Evolutionary conservation across 2,888 invertebrate genomes (phyloP).

Genomic region (Vannuccia rotundouncinata): DNA sequence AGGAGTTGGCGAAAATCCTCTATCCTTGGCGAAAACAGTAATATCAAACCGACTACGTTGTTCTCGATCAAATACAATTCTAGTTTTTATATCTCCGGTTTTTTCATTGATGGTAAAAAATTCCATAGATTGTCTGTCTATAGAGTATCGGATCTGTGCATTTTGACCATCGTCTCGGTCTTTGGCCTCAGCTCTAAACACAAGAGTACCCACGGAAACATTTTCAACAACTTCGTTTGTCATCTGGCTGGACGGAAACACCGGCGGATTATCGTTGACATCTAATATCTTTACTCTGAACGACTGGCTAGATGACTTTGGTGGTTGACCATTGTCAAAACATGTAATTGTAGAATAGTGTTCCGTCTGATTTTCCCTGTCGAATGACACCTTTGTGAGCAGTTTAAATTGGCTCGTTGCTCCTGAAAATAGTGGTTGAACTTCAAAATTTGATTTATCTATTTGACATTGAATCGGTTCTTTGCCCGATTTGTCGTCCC

Average conservation of each 20-base stretch:
- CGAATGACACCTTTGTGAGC: slow-evolving; percentile 31
- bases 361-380: slow-evolving; percentile 32
- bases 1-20: background rate
- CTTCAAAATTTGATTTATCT: slow-evolving; percentile 32
- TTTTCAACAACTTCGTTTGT: slow-evolving; percentile 35
- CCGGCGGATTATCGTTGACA: slow-evolving; percentile 39
- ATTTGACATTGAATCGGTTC: slow-evolving; percentile 31
- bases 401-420: slow-evolving; percentile 35
- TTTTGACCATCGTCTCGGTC: slow-evolving; percentile 35
- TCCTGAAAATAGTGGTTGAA: slow-evolving; percentile 36
- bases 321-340: slow-evolving; percentile 32
- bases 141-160: slow-evolving; percentile 34
- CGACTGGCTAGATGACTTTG: background rate
- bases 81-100: slow-evolving; percentile 33
- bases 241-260: slow-evolving; percentile 34
- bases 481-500: slow-evolving; percentile 36
- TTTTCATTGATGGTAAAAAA: slow-evolving; percentile 36
- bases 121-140: slow-evolving; percentile 18
- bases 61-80: slow-evolving; percentile 36
- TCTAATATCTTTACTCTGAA: slow-evolving; percentile 32
- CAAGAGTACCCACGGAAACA: slow-evolving; percentile 27
- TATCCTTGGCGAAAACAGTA: slow-evolving; percentile 24
- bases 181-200: slow-evolving; percentile 32
- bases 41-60: slow-evolving; percentile 29
- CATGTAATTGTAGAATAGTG: slow-evolving; percentile 32